A percentile compares a stretch with the other conserved stretches of the same genome.
These are phyloP conservation scores for Lasioglossum lativentre DNA, from an alignment of 2,888 invertebrate genomes.

Conservation along the genomic window DNA sequence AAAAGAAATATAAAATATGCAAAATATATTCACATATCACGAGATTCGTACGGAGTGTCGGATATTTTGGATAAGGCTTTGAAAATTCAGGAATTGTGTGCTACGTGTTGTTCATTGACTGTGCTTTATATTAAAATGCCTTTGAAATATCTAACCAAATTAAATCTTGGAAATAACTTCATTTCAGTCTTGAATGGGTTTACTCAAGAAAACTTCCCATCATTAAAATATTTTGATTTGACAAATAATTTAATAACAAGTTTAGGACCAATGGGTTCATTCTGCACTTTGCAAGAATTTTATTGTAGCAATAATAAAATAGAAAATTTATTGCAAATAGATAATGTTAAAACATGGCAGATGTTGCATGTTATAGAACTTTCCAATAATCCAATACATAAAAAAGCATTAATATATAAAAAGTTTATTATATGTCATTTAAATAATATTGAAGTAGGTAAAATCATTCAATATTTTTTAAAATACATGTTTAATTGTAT, in stretches of 20 bases:
- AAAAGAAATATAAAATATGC: conserved; percentile 10
- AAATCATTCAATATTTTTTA: background rate
- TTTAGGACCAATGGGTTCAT: conserved; percentile 57
- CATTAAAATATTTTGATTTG: conserved; percentile 61
- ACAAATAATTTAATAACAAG: conserved; percentile 65
- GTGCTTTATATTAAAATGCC: conserved; percentile 28
- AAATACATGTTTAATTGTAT: background rate
- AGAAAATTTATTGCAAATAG: conserved; percentile 51
- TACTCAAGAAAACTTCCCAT: conserved; percentile 59
- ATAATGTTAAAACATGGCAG: conserved; percentile 64
- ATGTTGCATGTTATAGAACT: conserved; percentile 62
- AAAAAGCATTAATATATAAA: conserved; percentile 42
- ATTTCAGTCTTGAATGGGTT: conserved; percentile 49
- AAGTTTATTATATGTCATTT: conserved; percentile 65
- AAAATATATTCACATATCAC: conserved; percentile 41
- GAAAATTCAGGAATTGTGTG: conserved; percentile 49
- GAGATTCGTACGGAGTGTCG: conserved; percentile 11
- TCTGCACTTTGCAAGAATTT: conserved; percentile 60
- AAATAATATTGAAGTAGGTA: conserved; percentile 52
- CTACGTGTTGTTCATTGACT: conserved; percentile 32
- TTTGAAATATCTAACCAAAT: conserved; percentile 53
- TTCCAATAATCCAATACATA: conserved; percentile 53
- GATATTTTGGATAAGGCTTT: conserved; percentile 13
- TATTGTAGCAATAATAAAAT: conserved; percentile 68
- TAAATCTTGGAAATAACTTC: conserved; percentile 62